Base-by-base conservation (phyloP, 2,113 vertebrate genomes). In the Melanerpes formicivorus region DNA sequence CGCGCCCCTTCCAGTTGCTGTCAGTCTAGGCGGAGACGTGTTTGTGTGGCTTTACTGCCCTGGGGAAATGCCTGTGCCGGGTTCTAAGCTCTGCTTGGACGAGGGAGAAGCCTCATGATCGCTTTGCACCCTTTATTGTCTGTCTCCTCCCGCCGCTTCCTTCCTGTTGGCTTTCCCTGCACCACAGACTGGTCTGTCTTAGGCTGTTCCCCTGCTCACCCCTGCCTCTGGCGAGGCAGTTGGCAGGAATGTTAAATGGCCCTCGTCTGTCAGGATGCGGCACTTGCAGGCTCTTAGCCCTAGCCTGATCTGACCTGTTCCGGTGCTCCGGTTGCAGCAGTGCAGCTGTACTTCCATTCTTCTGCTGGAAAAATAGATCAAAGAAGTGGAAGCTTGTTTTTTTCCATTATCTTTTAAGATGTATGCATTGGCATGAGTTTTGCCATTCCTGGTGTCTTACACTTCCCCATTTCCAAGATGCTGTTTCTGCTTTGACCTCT, bases 101-200 rank as follows among this genome's bases (percentile, higher is more conserved):
- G 19, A 55, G 32, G n/a, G 3, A 5, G 8, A n/a, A 9, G 29
- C 55, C 5, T 22, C 1, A 7, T 16, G 5, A 5, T 25, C 27
- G 4, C 0, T 12, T 29, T 5, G 48, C 11, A 0, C 9, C 9
- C 2, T 9, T 18, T 18, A 1, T 27, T 23, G 64, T 5, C 7
- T 4, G 7, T 0, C 44, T 71, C 19, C 26, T 56, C 2, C 44
- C 14, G 22, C 15, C 16, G 15, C 12, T 34, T 14, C 4, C 2
- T 5, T 42, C 3, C 32, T 62, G 21, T 4, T 4, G 1, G 12
- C 8, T 77, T 71, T 48, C 18, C 7, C 40, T 58, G 64, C 3
- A 0, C 3, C 9, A 0, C 7, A 3, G 48, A 5, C 23, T 64
- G 4, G 14, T 5, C 26, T 22, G 19, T 50, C 6, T 58, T 5